Evolutionary conservation across 2,888 invertebrate genomes (phyloP).

Genomic region (Drosophila prostipennis): DNA sequence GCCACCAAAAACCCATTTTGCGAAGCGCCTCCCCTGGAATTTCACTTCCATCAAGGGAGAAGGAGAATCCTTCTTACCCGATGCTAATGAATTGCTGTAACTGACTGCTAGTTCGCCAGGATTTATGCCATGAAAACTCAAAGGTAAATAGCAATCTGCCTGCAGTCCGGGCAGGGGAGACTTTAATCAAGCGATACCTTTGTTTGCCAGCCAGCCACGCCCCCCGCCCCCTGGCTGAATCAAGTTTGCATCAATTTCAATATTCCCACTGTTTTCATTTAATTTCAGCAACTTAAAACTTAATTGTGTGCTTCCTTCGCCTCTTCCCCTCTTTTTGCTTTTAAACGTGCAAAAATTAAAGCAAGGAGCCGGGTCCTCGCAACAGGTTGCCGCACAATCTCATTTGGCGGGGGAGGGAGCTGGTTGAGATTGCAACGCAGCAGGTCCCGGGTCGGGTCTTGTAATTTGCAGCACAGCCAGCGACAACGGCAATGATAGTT

Average conservation of each 20-base stretch:
- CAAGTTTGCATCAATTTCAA: slow-evolving; percentile 80
- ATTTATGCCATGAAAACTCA: slow-evolving; percentile 74
- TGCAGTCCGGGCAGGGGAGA: slow-evolving; percentile 12
- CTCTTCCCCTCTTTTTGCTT: slow-evolving; percentile 43
- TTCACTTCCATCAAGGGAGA: neutral
- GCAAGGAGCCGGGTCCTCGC: slow-evolving; percentile 43
- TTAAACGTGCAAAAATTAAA: slow-evolving; percentile 79
- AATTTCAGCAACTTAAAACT: slow-evolving; percentile 78
- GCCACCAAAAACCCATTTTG: slow-evolving; percentile 36
- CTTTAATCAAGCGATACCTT: slow-evolving; percentile 75
- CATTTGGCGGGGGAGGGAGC: slow-evolving; percentile 46
- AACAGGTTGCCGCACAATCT: slow-evolving; percentile 70
- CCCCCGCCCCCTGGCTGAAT: slow-evolving; percentile 45
- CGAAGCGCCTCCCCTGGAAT: slow-evolving; percentile 4
- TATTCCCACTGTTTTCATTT: slow-evolving; percentile 79
- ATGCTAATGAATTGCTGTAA: slow-evolving; percentile 73
- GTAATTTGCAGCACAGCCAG: slow-evolving; percentile 70
- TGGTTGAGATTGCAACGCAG: slow-evolving; percentile 52
- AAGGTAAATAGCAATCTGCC: slow-evolving; percentile 68
- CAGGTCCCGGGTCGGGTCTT: slow-evolving; percentile 62
- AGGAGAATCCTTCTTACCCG: neutral
- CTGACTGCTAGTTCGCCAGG: slow-evolving; percentile 60
- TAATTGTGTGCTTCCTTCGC: slow-evolving; percentile 74
- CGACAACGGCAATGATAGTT: slow-evolving; percentile 69
- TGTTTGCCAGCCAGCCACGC: slow-evolving; percentile 49